Conservation (phyloP, 30 jellyfish, hydroid and myxozoan genomes). For the Hydra vulgaris region DNA sequence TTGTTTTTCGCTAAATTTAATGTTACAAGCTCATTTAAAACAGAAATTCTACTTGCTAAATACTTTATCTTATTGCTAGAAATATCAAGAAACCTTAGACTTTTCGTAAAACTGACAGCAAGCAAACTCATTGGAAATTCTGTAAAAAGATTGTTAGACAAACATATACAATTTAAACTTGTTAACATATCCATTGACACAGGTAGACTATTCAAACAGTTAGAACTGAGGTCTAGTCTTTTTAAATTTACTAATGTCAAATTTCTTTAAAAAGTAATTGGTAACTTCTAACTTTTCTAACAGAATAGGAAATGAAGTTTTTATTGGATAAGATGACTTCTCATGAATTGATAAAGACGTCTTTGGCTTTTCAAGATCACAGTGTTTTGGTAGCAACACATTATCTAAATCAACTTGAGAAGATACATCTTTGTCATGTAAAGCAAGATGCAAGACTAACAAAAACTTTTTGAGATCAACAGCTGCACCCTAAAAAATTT, state of each 20-base stretch:
- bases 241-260: conserved; percentile 37
- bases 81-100: conserved; percentile 30
- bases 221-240: conserved; percentile 41
- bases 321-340: conserved; percentile 39
- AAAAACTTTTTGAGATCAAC: conserved; percentile 41
- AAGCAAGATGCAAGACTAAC: conserved; percentile 43
- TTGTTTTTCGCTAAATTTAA: conserved; percentile 33
- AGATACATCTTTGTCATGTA: conserved; percentile 40
- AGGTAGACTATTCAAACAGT: conserved; percentile 35
- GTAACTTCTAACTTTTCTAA: conserved; percentile 32
- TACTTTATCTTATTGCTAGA: conserved; percentile 26
- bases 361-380: conserved; percentile 44
- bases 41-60: conserved; percentile 29
- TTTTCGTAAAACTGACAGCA: conserved; percentile 10
- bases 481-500: conserved; percentile 70
- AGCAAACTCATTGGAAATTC: conserved; percentile 35
- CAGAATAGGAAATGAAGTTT: conserved; percentile 39
- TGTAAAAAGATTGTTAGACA: conserved; percentile 36
- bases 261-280: conserved; percentile 29
- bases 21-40: conserved; percentile 30
- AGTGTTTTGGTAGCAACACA: not conserved
- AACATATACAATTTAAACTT: conserved; percentile 28
- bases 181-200: conserved; percentile 37
- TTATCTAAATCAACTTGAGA: not conserved
- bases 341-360: conserved; percentile 39